A percentile compares a stretch with the other conserved stretches of the same genome.
Conservation (phyloP, 2,888 invertebrate species). For the Camptogramma bilineatum region DNA sequence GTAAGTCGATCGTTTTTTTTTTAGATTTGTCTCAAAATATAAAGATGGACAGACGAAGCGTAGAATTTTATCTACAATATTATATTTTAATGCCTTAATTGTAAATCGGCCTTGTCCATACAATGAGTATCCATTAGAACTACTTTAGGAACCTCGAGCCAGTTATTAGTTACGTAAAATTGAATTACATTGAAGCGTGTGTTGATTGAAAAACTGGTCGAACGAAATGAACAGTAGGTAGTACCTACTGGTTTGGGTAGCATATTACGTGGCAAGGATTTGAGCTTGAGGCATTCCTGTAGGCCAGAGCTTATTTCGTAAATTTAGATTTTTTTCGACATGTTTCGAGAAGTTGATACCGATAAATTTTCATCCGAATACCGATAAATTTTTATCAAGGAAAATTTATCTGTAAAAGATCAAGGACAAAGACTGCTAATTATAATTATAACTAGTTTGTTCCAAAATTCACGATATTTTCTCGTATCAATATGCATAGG, state of each 20-base stretch:
- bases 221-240: slow-evolving; percentile 53
- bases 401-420: too few species aligned
- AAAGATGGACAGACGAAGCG: not conserved
- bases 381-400: too few species aligned
- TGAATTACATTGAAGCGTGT: slow-evolving; percentile 58
- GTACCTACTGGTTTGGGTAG: slow-evolving; percentile 21
- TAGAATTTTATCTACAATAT: not conserved
- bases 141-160: slow-evolving; percentile 70
- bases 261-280: not conserved
- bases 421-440: too few species aligned
- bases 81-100: slow-evolving; percentile 48
- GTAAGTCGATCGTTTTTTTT: too few species aligned
- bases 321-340: not conserved
- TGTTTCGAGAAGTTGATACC: too few species aligned
- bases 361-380: too few species aligned
- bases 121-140: slow-evolving; percentile 62
- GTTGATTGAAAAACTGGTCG: slow-evolving; percentile 65
- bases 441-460: too few species aligned
- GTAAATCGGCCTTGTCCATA: slow-evolving; percentile 65
- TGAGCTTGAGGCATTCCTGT: slow-evolving; percentile 5
- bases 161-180: slow-evolving; percentile 73
- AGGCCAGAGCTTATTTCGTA: not conserved
- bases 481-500: too few species aligned
- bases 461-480: too few species aligned
- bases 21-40: too few species aligned